Evolutionary conservation across 2,888 invertebrate species (phyloP).

Genomic region (Acanthococcus lagerstroemiae): DNA sequence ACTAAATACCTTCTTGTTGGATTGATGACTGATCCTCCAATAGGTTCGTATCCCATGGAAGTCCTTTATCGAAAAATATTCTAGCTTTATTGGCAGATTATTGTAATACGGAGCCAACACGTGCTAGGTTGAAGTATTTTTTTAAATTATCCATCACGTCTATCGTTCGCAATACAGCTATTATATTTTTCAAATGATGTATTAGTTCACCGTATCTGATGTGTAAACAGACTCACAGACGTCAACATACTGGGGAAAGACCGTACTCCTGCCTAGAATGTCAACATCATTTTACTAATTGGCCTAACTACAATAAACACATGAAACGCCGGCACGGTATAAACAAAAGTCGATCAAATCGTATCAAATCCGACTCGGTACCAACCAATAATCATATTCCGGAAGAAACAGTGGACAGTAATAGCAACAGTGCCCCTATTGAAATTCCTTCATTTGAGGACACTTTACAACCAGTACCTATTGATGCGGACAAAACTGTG

Average conservation of each 20-base stretch:
- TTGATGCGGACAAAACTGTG: slow-evolving; percentile 5
- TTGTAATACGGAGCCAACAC: too few species aligned
- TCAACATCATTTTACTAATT: slow-evolving; percentile 64
- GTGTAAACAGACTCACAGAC: slow-evolving; percentile 51
- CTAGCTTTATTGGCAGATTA: too few species aligned
- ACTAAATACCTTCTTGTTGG: too few species aligned
- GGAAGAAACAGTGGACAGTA: background rate
- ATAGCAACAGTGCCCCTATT: background rate
- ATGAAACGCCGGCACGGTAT: slow-evolving; percentile 60
- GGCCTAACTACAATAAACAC: slow-evolving; percentile 75
- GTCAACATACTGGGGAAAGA: slow-evolving; percentile 56
- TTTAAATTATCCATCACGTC: too few species aligned
- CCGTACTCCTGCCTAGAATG: slow-evolving; percentile 65
- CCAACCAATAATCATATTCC: background rate
- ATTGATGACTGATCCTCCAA: too few species aligned
- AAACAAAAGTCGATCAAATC: slow-evolving; percentile 35
- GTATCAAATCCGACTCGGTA: slow-evolving; percentile 27
- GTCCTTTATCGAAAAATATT: too few species aligned
- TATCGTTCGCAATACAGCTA: too few species aligned
- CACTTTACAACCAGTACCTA: slow-evolving; percentile 6
- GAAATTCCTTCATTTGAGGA: slow-evolving; percentile 19
- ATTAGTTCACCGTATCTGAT: too few species aligned
- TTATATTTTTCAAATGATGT: too few species aligned
- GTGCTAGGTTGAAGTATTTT: too few species aligned
- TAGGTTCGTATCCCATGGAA: too few species aligned